phyloP scores from a whole-genome alignment of 1,140 invertebrate species.

The Drosophila varians region DNA sequence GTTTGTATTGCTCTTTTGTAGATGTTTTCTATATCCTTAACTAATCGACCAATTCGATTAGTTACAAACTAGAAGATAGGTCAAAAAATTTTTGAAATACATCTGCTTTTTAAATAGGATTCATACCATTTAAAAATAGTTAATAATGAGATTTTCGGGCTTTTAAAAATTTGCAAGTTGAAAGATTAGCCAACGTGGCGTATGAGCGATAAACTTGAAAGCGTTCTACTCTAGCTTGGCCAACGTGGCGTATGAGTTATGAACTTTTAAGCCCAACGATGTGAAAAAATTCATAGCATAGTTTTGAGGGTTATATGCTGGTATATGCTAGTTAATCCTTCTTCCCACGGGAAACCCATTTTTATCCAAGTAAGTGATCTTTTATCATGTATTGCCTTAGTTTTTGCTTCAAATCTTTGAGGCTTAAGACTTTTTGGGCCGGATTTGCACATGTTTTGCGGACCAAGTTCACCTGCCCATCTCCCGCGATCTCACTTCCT shows the following conservation, averaged over 20 bases:
- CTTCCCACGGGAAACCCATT: neutral
- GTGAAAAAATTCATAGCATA: neutral
- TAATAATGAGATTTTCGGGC: too few relatives aligned
- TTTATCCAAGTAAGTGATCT: neutral
- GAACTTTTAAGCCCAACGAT: neutral
- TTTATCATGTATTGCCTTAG: neutral
- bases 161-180: too few relatives aligned
- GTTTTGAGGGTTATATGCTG: neutral
- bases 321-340: neutral
- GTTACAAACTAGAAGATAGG: neutral
- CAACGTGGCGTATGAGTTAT: neutral
- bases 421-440: neutral
- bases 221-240: too few relatives aligned
- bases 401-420: neutral
- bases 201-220: neutral
- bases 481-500: conserved; percentile 70
- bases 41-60: neutral
- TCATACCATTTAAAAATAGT: too few relatives aligned
- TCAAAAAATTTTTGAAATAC: neutral
- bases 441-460: conserved; percentile 29
- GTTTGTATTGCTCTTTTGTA: neutral
- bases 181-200: neutral
- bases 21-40: too few relatives aligned
- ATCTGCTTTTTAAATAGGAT: neutral
- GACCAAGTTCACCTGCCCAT: conserved; percentile 58